phyloP scores from a whole-genome alignment of 2,888 invertebrate species.

The Dolomedes plantarius region DNA sequence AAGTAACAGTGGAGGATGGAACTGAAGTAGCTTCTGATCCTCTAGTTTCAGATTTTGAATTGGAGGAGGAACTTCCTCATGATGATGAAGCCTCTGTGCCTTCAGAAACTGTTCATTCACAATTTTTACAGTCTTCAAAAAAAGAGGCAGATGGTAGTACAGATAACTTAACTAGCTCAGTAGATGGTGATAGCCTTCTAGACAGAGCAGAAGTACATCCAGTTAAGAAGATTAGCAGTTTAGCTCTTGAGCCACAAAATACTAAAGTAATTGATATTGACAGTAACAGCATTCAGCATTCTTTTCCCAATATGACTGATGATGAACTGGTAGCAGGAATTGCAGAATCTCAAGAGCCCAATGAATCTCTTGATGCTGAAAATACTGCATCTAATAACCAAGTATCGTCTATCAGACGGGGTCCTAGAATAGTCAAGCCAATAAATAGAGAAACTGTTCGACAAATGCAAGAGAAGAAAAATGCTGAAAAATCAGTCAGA shows the following conservation, averaged over 20 bases:
- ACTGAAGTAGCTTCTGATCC: constrained; percentile 80
- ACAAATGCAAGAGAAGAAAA: constrained; percentile 71
- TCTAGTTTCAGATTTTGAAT: constrained; percentile 80
- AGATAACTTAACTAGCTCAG: constrained; percentile 64
- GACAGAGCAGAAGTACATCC: constrained; percentile 17
- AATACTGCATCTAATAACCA: background rate
- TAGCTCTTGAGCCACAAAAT: constrained; percentile 40
- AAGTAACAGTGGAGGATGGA: constrained; percentile 79
- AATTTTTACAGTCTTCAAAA: constrained; percentile 72
- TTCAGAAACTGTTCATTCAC: constrained; percentile 82
- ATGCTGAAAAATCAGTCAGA: constrained; percentile 52
- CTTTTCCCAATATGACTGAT: constrained; percentile 24
- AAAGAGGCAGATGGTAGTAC: constrained; percentile 51
- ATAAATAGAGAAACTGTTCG: constrained; percentile 67
- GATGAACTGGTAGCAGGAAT: constrained; percentile 40
- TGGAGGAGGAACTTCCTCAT: constrained; percentile 75
- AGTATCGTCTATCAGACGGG: constrained; percentile 56
- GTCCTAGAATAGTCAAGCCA: constrained; percentile 80
- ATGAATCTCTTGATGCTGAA: constrained; percentile 80
- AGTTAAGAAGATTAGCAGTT: constrained; percentile 39
- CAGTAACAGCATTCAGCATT: constrained; percentile 22
- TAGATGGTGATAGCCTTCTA: constrained; percentile 52
- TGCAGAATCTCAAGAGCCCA: constrained; percentile 1
- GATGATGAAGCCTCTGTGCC: constrained; percentile 72
- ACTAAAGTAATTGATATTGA: background rate